Evolutionary conservation across 2,113 vertebrate genomes (phyloP).

Genomic region (Ondatra zibethicus): DNA sequence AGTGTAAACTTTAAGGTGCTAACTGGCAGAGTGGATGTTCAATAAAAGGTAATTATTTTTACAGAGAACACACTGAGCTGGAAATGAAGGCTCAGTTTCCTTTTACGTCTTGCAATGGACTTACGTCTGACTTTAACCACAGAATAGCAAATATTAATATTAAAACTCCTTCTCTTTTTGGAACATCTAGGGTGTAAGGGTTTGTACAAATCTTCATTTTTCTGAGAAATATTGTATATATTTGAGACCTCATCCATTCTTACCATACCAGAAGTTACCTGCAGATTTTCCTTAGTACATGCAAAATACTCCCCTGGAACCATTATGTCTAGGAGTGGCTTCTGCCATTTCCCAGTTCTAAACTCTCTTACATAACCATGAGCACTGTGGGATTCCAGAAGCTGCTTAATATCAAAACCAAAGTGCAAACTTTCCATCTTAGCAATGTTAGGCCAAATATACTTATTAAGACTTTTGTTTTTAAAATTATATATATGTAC

Average conservation of each 20-base stretch:
- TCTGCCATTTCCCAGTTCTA: neutral
- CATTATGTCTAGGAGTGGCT: neutral
- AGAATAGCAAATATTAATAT: neutral
- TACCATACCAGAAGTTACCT: too few species aligned
- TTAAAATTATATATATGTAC: neutral
- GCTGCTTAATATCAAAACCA: neutral
- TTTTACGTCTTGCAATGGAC: neutral
- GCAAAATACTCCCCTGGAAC: fast-evolving
- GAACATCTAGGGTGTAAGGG: neutral
- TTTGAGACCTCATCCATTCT: fast-evolving
- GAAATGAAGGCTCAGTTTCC: too few species aligned
- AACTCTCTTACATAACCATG: neutral
- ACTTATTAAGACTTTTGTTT: neutral
- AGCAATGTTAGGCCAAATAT: neutral
- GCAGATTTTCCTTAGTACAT: neutral
- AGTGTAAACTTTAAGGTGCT: neutral
- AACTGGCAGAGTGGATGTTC: neutral
- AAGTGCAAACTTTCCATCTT: neutral
- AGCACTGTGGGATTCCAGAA: neutral
- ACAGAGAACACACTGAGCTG: neutral
- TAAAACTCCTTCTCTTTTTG: neutral
- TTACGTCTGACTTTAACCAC: too few species aligned
- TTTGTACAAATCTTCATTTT: fast-evolving
- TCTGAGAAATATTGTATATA: neutral
- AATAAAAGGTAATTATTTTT: neutral